Conservation (phyloP, 2,888 invertebrate genomes). For the Globia sparganii region DNA sequence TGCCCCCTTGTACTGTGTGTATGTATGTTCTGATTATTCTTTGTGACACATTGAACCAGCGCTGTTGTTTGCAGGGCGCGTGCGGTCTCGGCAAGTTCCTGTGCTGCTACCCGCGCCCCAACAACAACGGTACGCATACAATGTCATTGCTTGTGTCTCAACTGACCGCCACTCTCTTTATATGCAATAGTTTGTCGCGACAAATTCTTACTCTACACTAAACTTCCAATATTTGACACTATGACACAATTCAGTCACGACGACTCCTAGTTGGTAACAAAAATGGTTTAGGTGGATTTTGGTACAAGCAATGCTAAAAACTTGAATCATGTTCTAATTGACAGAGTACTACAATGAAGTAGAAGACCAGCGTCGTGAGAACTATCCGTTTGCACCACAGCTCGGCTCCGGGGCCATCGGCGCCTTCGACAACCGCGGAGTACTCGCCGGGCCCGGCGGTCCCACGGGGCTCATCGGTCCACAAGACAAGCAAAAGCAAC, state of each 20-base stretch:
- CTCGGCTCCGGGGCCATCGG: conserved; percentile 68
- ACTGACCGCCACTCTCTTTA: not conserved
- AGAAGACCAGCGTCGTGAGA: conserved; percentile 78
- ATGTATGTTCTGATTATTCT: not conserved
- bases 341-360: conserved; percentile 84
- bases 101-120: conserved; percentile 90
- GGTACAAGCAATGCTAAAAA: not conserved
- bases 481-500: conserved; percentile 33
- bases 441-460: conserved; percentile 74
- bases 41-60: not conserved
- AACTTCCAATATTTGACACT: not conserved
- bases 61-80: conserved; percentile 85
- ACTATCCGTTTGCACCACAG: conserved; percentile 69
- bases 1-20: no score
- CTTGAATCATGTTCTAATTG: conserved; percentile 14
- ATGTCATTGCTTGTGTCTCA: not conserved
- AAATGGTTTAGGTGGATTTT: no score
- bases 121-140: conserved; percentile 73
- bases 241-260: not conserved
- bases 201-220: not conserved
- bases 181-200: no score
- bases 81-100: conserved; percentile 92
- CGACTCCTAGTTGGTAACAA: not conserved
- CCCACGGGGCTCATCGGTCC: conserved; percentile 59
- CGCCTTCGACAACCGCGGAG: conserved; percentile 51